Conservation (phyloP, 2,888 invertebrate genomes). For the Biston betularia region DNA sequence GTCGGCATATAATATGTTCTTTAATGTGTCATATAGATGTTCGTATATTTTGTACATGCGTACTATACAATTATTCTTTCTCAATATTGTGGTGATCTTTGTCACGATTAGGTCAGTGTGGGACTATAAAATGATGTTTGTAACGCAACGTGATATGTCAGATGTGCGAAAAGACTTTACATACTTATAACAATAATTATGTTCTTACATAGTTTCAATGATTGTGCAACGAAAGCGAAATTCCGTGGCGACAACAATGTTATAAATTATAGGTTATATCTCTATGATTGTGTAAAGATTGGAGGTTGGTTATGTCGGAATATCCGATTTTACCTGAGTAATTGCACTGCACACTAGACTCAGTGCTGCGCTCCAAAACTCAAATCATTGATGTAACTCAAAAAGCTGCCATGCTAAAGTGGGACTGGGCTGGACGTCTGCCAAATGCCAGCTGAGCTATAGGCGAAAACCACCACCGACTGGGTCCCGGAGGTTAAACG, state of each 20-base stretch:
- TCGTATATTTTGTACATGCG: background rate
- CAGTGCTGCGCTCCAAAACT: too few species aligned
- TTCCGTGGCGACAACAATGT: conserved; percentile 1
- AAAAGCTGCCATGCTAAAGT: too few species aligned
- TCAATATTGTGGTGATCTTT: conserved; percentile 8
- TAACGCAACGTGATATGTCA: conserved; percentile 23
- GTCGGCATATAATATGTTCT: too few species aligned
- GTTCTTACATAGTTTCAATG: conserved; percentile 19
- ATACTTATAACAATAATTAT: conserved; percentile 10
- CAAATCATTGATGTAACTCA: too few species aligned
- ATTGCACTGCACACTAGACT: too few species aligned
- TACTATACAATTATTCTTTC: conserved; percentile 11
- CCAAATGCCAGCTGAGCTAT: too few species aligned
- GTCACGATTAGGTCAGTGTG: conserved; percentile 15
- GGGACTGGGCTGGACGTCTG: too few species aligned
- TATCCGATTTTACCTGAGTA: background rate
- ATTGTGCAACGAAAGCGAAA: conserved; percentile 5
- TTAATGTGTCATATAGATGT: too few species aligned
- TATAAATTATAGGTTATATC: conserved; percentile 2
- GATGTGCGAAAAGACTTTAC: conserved; percentile 5
- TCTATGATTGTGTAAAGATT: background rate
- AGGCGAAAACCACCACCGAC: too few species aligned
- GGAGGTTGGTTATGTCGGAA: background rate
- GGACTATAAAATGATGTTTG: conserved; percentile 7
- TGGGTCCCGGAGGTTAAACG: too few species aligned